These are phyloP conservation scores for Metaphire vulgaris DNA, from an alignment of 1,140 invertebrate genomes.

Conservation along the genomic window DNA sequence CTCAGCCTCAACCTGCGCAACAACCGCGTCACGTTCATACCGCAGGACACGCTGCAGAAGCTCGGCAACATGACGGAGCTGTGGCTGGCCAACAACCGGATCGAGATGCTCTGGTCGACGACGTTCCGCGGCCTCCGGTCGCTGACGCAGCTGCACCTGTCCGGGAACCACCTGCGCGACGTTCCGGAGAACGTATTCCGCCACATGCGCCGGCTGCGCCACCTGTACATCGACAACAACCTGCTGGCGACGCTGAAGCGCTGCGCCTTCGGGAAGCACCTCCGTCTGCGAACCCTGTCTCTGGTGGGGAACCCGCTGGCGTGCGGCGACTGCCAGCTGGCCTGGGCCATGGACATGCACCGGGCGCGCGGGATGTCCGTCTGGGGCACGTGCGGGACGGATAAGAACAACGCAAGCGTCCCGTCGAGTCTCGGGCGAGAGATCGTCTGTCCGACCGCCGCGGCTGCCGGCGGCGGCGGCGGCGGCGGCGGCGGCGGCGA, in stretches of 20 bases:
- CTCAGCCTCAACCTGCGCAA: conserved; percentile 61
- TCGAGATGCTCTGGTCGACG: conserved; percentile 41
- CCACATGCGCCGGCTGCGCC: background rate
- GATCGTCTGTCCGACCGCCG: background rate
- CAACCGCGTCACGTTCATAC: conserved; percentile 62
- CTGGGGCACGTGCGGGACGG: background rate
- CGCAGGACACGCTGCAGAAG: background rate
- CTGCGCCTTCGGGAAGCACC: conserved; percentile 15
- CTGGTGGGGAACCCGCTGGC: conserved; percentile 25
- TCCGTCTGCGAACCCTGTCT: conserved; percentile 21
- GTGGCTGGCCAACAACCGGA: conserved; percentile 64
- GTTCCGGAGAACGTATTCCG: conserved; percentile 6
- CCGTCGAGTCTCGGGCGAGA: background rate
- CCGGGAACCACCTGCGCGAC: conserved; percentile 1
- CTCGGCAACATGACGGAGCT: conserved; percentile 62
- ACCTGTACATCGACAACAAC: conserved; percentile 27
- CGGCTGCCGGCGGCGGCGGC: no score
- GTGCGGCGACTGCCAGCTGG: conserved; percentile 24
- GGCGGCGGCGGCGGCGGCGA: no score
- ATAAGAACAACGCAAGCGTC: background rate
- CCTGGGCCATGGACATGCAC: conserved; percentile 17
- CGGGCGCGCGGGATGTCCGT: background rate
- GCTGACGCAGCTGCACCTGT: background rate
- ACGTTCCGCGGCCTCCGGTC: conserved; percentile 15
- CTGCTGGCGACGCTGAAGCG: conserved; percentile 6